phyloP scores from a whole-genome alignment of 1,140 invertebrate species.

The Anadara kagoshimensis region DNA sequence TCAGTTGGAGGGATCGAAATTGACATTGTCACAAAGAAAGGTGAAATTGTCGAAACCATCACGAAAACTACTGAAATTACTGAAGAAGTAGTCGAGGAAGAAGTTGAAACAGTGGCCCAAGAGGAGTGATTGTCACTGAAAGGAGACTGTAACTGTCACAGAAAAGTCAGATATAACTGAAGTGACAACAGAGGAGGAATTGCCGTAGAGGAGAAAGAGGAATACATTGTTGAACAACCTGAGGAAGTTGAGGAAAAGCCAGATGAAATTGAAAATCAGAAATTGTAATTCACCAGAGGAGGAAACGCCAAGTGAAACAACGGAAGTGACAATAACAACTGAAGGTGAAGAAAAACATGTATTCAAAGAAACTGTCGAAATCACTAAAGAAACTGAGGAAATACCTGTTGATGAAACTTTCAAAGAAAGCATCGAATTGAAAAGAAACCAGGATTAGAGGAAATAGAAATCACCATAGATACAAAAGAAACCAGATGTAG shows the following conservation, averaged over 20 bases:
- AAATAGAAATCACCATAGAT: background rate
- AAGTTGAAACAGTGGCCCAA: background rate
- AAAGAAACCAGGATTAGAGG: conserved; percentile 35
- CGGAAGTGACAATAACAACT: conserved; percentile 4
- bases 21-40: conserved; percentile 3
- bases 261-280: conserved; percentile 11
- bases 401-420: background rate
- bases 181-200: conserved; percentile 1
- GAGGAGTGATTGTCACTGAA: conserved; percentile 4
- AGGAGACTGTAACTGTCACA: no score
- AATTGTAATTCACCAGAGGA: background rate
- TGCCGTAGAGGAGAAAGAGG: conserved; percentile 26
- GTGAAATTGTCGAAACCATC: background rate
- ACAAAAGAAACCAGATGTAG: background rate
- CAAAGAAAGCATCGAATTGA: conserved; percentile 33
- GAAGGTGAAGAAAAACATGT: conserved; percentile 7
- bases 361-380: background rate
- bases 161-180: no score
- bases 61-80: background rate
- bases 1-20: conserved; percentile 21
- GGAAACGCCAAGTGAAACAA: background rate
- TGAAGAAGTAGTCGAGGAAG: background rate
- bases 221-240: background rate
- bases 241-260: background rate
- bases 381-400: conserved; percentile 2